A percentile compares a stretch with the other conserved stretches of the same genome.
phyloP scores from a whole-genome alignment of 1,140 invertebrate genomes.

The Ctenoplectra terminalis region DNA sequence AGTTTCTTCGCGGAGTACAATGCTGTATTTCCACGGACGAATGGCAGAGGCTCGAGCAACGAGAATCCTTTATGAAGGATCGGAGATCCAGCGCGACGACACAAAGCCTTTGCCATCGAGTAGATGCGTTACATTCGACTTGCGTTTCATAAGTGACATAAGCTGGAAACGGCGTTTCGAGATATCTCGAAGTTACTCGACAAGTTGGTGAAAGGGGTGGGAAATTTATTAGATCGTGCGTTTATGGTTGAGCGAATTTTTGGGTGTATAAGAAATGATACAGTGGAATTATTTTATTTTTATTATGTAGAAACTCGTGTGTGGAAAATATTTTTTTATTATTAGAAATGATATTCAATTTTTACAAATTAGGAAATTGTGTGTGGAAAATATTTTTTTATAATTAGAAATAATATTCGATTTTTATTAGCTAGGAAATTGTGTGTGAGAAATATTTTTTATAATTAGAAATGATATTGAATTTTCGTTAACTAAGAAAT shows the following conservation, averaged over 20 bases:
- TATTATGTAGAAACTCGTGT: no score
- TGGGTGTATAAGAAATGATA: no score
- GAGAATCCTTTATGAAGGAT: conserved; percentile 30
- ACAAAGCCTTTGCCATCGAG: conserved; percentile 24
- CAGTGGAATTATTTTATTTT: no score
- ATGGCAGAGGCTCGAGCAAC: conserved; percentile 5
- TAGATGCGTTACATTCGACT: conserved; percentile 33
- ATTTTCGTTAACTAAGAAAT: no score
- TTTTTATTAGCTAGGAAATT: no score
- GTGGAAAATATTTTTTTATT: no score
- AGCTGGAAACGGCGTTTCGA: neutral
- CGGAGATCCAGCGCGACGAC: conserved; percentile 13
- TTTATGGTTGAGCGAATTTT: neutral
- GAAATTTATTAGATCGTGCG: conserved; percentile 7
- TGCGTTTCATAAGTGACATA: conserved; percentile 23
- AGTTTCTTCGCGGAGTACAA: conserved; percentile 24
- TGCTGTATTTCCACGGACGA: conserved; percentile 9
- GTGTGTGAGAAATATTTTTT: no score
- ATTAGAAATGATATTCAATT: no score
- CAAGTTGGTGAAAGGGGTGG: neutral
- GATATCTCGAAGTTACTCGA: neutral
- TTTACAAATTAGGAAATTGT: no score
- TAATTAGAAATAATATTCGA: no score
- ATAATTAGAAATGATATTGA: no score
- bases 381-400: no score